Base-by-base conservation (phyloP, 2,888 invertebrate genomes). In the Diplolepis rosae region DNA sequence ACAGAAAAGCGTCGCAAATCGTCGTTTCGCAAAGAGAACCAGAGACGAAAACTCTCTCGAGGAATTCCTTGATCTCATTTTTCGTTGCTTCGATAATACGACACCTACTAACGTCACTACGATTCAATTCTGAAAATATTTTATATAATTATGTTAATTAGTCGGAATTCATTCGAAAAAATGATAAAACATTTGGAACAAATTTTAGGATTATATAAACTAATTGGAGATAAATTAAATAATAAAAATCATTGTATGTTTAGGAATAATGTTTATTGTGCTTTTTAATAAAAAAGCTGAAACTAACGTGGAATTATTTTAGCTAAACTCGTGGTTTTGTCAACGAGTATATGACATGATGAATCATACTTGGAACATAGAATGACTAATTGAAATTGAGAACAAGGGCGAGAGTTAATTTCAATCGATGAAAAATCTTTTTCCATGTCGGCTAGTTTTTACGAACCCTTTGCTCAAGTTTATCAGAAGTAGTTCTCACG, bases 21-120 rank as follows among this genome's bases (percentile, higher is more conserved):
- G 22, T 22, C 61, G 24, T 61, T 61, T 61, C 61, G 61, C 24
- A 61, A 39, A 61, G 61, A 61, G 24, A n/a, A 61, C 39, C 61
- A 30, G 35, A 71, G 66, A 48, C 24, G 52, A 30, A 71, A 18
- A 27, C 65, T 65, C 51, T 69, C 51, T 72, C 42, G 42, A 28
- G 50, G 52, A 68, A 74, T 72, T 74, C 68, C 66, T 72, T 66
- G 70, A 72, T 65, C 68, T 73, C 50, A 65, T 73, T 75, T 72
- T 56, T 71, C 54, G 1, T 6, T 13, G 54, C 50, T 42, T 28
- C 24, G 13, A 28, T 52, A 32, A 18, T 15, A 11, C 3, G 15
- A 54, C 32, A 54, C 15, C 22, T 24, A 18, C 28, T n/a, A n/a
- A n/a, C n/a, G n/a, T n/a, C n/a, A n/a, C n/a, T n/a, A n/a, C n/a